Conservation (phyloP, 2,113 vertebrate genomes). For the Forbesichthys agassizii region DNA sequence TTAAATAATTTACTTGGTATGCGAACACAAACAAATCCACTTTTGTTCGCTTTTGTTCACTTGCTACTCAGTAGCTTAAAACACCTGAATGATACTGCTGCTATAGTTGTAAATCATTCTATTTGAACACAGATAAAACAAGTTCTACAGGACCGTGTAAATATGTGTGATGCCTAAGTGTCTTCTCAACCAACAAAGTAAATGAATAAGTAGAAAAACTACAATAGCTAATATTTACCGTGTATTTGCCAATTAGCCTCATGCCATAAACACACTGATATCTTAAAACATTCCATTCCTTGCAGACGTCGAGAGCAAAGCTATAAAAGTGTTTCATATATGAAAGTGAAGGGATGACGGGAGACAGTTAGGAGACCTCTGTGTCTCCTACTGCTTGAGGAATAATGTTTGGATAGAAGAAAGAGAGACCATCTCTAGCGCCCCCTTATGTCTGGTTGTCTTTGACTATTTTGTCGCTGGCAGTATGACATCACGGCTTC, state of each 20-base stretch:
- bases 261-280: neutral
- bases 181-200: neutral
- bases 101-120: too few relatives aligned
- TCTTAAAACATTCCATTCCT: neutral
- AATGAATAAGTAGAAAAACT: too few relatives aligned
- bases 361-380: slow-evolving; percentile 1
- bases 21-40: neutral
- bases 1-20: neutral
- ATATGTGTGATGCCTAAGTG: too few relatives aligned
- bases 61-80: slow-evolving; percentile 18
- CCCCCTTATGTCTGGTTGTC: too few relatives aligned
- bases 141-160: too few relatives aligned
- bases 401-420: neutral
- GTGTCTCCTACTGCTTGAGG: too few relatives aligned
- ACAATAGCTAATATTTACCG: too few relatives aligned
- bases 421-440: neutral
- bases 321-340: slow-evolving; percentile 16
- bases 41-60: slow-evolving; percentile 22
- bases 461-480: too few relatives aligned
- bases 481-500: neutral
- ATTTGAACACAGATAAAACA: too few relatives aligned
- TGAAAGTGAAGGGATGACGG: slow-evolving; percentile 37
- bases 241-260: neutral
- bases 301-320: neutral
- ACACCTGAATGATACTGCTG: neutral